A percentile compares a stretch with the other conserved stretches of the same genome.
These are phyloP conservation scores for Manis pentadactyla DNA, from an alignment of 2,797 vertebrate genomes.

Conservation along the genomic window DNA sequence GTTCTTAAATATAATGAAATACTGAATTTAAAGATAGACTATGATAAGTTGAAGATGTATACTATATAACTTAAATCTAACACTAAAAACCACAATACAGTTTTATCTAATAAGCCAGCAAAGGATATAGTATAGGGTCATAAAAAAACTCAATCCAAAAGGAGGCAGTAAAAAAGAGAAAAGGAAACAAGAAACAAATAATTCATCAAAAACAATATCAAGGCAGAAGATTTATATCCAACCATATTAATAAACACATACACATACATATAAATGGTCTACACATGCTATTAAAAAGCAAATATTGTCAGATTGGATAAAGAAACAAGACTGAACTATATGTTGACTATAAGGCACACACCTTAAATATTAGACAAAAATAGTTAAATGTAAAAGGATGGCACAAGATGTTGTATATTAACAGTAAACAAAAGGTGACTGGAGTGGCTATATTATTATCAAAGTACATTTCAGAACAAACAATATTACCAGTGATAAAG, in stretches of 20 bases:
- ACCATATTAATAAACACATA: neutral
- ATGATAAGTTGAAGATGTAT: neutral
- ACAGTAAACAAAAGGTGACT: neutral
- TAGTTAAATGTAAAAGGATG: neutral
- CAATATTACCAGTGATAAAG: neutral
- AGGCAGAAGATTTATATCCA: neutral
- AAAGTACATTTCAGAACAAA: neutral
- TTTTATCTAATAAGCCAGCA: neutral
- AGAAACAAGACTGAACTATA: neutral
- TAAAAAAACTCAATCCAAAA: neutral
- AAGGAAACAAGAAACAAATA: neutral
- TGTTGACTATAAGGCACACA: neutral
- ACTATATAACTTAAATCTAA: neutral
- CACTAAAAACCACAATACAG: neutral
- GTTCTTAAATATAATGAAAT: neutral
- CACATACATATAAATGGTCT: neutral
- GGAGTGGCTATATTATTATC: neutral
- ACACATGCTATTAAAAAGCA: neutral
- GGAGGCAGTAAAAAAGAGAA: neutral
- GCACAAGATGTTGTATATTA: neutral
- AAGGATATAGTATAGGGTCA: neutral
- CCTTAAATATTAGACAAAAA: neutral
- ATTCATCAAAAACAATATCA: neutral
- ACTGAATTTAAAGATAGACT: neutral
- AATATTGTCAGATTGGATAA: neutral